Evolutionary conservation across 2,888 invertebrate species (phyloP), one percentile per base, ranked within the genome.

Genomic region (Caenorhabditis drosophilae): DNA sequence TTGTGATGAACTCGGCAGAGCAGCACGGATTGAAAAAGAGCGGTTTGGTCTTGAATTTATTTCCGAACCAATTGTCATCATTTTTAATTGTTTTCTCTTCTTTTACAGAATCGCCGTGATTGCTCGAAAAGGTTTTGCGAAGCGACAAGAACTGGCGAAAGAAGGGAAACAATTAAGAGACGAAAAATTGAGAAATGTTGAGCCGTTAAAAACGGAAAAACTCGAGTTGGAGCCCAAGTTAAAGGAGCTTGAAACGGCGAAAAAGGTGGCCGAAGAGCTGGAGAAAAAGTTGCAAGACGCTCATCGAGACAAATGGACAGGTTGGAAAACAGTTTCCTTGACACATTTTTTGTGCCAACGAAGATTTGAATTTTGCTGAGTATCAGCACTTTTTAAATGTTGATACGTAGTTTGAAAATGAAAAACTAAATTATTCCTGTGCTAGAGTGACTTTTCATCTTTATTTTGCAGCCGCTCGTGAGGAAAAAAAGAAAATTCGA

Each of bases 61-160:
- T n/a, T n/a, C n/a, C n/a, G n/a, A n/a, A n/a, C n/a, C n/a, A n/a
- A n/a, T n/a, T n/a, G n/a, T n/a, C n/a, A n/a, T n/a, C n/a, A n/a
- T n/a, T n/a, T n/a, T n/a, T n/a, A n/a, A n/a, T n/a, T n/a, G n/a
- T n/a, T n/a, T n/a, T n/a, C n/a, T n/a, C n/a, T n/a, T n/a, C n/a
- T n/a, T n/a, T n/a, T n/a, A n/a, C n/a, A 85, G 68, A 48, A 25
- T 48, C 55, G 89, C 89, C 0, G 90, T 91, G 78, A 84, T 93
- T 11, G 87, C 90, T 54, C 90, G 89, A 83, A 89, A 90, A 71
- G 97, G 97, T 12, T 90, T 88, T 78, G 89, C 90, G 73, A 85
- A 91, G 59, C 88, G 91, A 70, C 78, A 88, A 53, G 90, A 92
- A 74, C 87, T 93, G 79, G 89, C 90, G 47, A 87, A 88, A 60